A percentile compares a stretch with the other conserved stretches of the same genome.
Conservation (phyloP, 2,888 invertebrate genomes). For the Caenorhabditis parvicauda region DNA sequence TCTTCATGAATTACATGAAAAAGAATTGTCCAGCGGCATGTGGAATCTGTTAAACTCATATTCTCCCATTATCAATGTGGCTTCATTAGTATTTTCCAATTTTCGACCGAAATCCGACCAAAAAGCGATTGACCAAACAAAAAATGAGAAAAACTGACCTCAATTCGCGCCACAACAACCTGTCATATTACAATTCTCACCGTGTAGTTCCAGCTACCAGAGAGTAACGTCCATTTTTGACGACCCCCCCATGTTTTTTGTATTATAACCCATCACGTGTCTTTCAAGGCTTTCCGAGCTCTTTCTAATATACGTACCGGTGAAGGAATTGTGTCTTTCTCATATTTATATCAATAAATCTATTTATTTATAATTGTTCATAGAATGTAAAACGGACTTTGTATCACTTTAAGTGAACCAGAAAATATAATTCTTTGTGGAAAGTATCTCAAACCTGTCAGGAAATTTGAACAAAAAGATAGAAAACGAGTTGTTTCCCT, state of each 20-base stretch:
- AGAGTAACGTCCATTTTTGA: neutral
- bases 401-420: too few relatives aligned
- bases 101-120: neutral
- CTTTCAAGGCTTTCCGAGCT: too few relatives aligned
- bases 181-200: neutral
- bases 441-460: too few relatives aligned
- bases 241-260: neutral
- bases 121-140: neutral
- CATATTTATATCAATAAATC: too few relatives aligned
- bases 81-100: neutral
- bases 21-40: slow-evolving; percentile 57
- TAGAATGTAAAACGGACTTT: too few relatives aligned
- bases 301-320: too few relatives aligned
- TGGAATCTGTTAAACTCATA: slow-evolving; percentile 41
- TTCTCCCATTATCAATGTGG: neutral
- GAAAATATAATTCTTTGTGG: too few relatives aligned
- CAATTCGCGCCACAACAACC: neutral
- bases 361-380: too few relatives aligned
- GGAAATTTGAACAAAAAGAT: too few relatives aligned
- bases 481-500: too few relatives aligned
- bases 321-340: too few relatives aligned
- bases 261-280: neutral
- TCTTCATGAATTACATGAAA: slow-evolving; percentile 58
- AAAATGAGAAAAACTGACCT: neutral
- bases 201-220: neutral